Percentiles rank a stretch among this genome's conserved stretches.
phyloP scores from a whole-genome alignment of 2,113 vertebrate genomes.

The Caranx melampygus region DNA sequence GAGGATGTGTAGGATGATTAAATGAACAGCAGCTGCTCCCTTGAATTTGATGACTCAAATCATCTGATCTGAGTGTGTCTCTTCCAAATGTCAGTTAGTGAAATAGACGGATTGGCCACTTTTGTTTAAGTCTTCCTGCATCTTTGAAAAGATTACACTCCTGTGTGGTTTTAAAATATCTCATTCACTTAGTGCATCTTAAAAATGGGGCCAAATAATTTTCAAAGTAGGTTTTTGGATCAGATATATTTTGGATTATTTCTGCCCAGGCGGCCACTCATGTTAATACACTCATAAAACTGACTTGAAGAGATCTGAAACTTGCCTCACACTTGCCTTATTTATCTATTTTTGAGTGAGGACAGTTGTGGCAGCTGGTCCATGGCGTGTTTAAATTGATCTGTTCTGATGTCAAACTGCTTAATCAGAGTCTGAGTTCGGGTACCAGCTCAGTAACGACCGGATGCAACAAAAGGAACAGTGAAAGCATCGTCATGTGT shows the following conservation, averaged over 20 bases:
- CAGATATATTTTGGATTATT: constrained; percentile 13
- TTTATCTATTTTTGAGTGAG: background rate
- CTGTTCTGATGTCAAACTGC: background rate
- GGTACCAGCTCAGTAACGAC: background rate
- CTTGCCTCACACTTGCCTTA: background rate
- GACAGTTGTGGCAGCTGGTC: background rate
- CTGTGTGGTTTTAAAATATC: background rate
- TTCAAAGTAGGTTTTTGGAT: constrained; percentile 40
- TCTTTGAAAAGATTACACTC: background rate
- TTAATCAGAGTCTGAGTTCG: background rate
- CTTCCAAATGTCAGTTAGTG: background rate
- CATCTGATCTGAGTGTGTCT: background rate
- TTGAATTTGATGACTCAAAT: background rate
- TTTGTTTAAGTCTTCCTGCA: background rate
- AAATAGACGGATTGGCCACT: background rate
- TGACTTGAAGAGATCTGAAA: constrained; percentile 2
- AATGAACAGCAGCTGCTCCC: background rate
- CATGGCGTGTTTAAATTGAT: background rate
- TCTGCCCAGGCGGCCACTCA: background rate
- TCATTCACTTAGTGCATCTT: constrained; percentile 28
- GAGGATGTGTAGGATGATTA: background rate
- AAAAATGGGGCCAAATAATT: constrained; percentile 31
- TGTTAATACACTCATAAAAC: background rate
- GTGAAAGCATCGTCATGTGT: background rate
- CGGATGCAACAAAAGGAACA: background rate